Conservation (phyloP, 2,113 vertebrate genomes). For the Clarias gariepinus region DNA sequence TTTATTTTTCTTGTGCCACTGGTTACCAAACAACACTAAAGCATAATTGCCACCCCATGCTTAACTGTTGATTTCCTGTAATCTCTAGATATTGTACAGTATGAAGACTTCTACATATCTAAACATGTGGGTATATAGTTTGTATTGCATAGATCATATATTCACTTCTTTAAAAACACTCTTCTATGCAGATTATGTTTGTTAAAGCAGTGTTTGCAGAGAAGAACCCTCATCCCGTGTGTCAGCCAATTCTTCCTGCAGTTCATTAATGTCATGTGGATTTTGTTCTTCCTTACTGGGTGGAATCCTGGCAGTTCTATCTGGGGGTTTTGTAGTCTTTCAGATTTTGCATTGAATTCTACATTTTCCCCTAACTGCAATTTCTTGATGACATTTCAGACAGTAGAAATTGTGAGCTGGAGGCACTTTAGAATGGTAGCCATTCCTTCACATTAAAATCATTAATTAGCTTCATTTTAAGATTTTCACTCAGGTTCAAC, state of each 20-base stretch:
- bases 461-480: not conserved
- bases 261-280: not conserved
- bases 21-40: not conserved
- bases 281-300: not conserved
- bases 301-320: not conserved
- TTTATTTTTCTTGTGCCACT: not conserved
- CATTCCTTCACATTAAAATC: not conserved
- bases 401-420: not conserved
- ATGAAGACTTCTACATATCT: too few species aligned
- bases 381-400: not conserved
- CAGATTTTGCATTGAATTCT: not conserved
- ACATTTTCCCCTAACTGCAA: not conserved
- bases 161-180: not conserved
- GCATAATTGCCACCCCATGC: not conserved
- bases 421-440: not conserved
- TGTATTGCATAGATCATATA: not conserved
- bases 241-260: not conserved
- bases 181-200: not conserved
- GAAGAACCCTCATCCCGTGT: not conserved
- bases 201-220: not conserved
- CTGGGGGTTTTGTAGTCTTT: not conserved
- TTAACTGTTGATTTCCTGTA: not conserved
- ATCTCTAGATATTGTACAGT: not conserved
- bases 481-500: not conserved
- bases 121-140: too few species aligned